A percentile compares a stretch with the other conserved stretches of the same genome.
These are phyloP conservation scores for Tortrix viridana DNA, from an alignment of 2,888 invertebrate genomes.

Conservation along the genomic window DNA sequence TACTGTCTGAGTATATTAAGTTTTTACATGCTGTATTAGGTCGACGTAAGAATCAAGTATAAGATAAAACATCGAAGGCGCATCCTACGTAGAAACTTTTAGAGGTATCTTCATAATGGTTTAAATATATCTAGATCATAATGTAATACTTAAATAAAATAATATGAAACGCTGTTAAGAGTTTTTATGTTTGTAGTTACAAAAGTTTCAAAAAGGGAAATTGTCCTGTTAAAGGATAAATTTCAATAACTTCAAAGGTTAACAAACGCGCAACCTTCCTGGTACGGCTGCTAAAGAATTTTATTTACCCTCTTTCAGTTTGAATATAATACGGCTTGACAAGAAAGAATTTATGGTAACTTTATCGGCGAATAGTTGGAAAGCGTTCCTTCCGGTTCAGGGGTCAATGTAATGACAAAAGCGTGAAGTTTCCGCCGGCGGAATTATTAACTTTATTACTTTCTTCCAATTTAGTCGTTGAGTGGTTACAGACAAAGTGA, in stretches of 20 bases:
- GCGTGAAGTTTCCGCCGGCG: conserved; percentile 55
- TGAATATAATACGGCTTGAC: background rate
- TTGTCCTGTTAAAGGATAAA: background rate
- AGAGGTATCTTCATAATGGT: too few relatives aligned
- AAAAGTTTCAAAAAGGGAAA: background rate
- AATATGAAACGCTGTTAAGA: background rate
- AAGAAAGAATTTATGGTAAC: conserved; percentile 25
- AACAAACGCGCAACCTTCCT: too few relatives aligned
- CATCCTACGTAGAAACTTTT: too few relatives aligned
- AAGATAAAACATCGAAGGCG: background rate
- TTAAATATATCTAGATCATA: too few relatives aligned
- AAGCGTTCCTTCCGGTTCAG: conserved; percentile 33
- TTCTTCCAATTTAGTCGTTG: conserved; percentile 36
- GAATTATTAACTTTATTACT: conserved; percentile 35
- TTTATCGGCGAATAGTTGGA: conserved; percentile 33
- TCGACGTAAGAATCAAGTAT: background rate
- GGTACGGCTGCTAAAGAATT: background rate
- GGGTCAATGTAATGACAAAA: conserved; percentile 46
- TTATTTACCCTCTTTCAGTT: conserved; percentile 2
- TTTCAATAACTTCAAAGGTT: background rate
- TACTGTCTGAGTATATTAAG: conserved; percentile 8
- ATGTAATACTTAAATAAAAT: too few relatives aligned
- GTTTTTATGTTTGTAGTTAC: background rate
- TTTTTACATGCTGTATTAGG: background rate
- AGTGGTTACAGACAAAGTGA: conserved; percentile 27